Percentiles rank a stretch among this genome's conserved stretches.
These are phyloP conservation scores for Prunella himalayana DNA, from an alignment of 2,113 vertebrate species.

Conservation along the genomic window DNA sequence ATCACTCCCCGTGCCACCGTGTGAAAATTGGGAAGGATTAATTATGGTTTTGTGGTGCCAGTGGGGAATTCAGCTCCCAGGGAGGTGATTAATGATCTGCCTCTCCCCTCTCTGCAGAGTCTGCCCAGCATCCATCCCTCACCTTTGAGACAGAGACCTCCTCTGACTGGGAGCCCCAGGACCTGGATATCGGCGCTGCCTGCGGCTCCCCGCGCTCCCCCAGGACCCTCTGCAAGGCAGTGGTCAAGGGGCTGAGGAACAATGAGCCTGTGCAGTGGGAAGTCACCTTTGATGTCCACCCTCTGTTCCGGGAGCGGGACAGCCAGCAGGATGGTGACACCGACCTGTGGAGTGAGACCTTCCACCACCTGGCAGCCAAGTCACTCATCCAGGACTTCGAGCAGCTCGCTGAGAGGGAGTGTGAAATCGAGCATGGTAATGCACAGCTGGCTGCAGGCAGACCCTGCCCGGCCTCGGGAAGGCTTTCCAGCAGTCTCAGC, in stretches of 20 bases:
- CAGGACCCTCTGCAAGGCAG: conserved; percentile 76
- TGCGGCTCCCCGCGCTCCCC: background rate
- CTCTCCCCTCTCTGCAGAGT: conserved; percentile 37
- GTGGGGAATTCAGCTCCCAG: background rate
- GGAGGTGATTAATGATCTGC: background rate
- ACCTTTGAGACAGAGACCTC: conserved; percentile 54
- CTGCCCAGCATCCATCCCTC: conserved; percentile 74
- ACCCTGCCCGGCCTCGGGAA: background rate
- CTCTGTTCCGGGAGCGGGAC: conserved; percentile 75
- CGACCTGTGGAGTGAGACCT: conserved; percentile 90
- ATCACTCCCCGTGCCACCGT: rapidly evolving
- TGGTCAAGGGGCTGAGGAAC: conserved; percentile 84
- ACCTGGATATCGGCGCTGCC: background rate
- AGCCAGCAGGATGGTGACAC: conserved; percentile 67
- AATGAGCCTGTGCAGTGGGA: conserved; percentile 85
- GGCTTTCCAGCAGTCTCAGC: background rate
- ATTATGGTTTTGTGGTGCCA: background rate
- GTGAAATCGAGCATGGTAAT: conserved; percentile 91
- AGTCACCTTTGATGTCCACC: conserved; percentile 82
- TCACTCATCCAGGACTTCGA: conserved; percentile 93
- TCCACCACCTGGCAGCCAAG: conserved; percentile 90
- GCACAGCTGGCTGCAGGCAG: background rate
- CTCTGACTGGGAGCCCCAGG: conserved; percentile 41
- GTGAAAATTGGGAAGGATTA: background rate
- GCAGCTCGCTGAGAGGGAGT: conserved; percentile 83